Conservation (phyloP, 1,140 invertebrate species). For the Odontomachus brunneus region DNA sequence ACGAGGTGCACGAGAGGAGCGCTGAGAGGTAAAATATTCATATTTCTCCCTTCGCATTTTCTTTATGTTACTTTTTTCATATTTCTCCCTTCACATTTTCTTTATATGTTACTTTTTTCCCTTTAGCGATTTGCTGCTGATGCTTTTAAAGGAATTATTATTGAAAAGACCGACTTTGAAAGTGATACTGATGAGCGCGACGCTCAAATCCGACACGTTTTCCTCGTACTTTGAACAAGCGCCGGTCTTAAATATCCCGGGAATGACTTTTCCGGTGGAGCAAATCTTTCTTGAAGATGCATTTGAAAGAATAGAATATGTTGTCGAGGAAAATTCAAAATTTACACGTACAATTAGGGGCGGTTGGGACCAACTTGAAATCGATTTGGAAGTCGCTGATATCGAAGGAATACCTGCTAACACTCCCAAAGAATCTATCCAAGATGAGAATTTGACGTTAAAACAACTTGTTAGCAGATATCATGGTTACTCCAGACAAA, state of each 20-base stretch:
- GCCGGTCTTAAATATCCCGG: constrained; percentile 91
- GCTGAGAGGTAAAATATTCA: constrained; percentile 70
- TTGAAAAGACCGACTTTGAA: constrained; percentile 90
- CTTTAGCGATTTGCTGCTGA: constrained; percentile 91
- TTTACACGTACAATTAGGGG: constrained; percentile 88
- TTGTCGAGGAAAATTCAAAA: constrained; percentile 90
- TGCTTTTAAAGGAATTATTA: constrained; percentile 92
- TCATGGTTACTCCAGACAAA: constrained; percentile 86
- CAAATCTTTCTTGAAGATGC: constrained; percentile 93
- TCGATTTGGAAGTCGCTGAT: constrained; percentile 88
- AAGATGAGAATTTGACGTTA: constrained; percentile 89
- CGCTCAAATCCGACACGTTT: constrained; percentile 92
- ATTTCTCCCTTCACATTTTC: background rate
- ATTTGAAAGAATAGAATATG: constrained; percentile 89
- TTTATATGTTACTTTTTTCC: constrained; percentile 57
- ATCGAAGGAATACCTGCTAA: constrained; percentile 82
- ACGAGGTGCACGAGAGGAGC: constrained; percentile 96
- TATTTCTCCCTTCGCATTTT: background rate
- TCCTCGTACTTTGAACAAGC: constrained; percentile 91
- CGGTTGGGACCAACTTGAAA: constrained; percentile 85
- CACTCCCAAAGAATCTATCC: constrained; percentile 87
- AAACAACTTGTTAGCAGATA: constrained; percentile 88
- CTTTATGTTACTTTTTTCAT: constrained; percentile 46
- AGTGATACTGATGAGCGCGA: constrained; percentile 95
- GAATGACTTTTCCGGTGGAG: constrained; percentile 93